Percentiles rank a stretch among this genome's conserved stretches.
Conservation (phyloP, 2,797 vertebrate genomes). For the Nannoperca obscura region DNA sequence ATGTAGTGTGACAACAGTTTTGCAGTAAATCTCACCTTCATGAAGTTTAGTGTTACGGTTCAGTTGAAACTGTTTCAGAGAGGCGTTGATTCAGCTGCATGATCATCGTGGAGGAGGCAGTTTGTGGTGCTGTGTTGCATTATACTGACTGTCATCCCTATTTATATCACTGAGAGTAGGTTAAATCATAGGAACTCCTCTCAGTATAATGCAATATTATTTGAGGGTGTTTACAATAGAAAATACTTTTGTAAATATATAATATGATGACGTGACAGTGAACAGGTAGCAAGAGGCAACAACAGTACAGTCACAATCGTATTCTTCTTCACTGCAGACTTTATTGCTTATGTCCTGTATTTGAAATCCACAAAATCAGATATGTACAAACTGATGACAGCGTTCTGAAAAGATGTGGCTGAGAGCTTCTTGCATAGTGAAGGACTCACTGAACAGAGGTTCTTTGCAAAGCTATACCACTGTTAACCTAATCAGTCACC, state of each 20-base stretch:
- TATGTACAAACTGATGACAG: slow-evolving; percentile 58
- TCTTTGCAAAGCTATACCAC: slow-evolving; percentile 26
- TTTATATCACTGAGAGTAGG: no score
- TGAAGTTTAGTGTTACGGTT: no score
- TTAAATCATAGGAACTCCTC: no score
- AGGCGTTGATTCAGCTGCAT: no score
- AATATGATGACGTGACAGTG: neutral
- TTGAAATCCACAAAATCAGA: slow-evolving; percentile 59
- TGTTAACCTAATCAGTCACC: neutral
- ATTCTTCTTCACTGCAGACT: slow-evolving; percentile 70
- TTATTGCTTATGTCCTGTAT: slow-evolving; percentile 71
- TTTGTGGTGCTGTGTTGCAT: no score
- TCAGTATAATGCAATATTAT: neutral
- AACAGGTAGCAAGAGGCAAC: neutral
- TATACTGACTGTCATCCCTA: no score
- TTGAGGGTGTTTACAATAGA: neutral
- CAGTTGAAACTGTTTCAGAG: no score
- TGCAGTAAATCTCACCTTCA: no score
- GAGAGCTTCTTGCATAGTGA: slow-evolving; percentile 41
- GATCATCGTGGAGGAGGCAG: no score
- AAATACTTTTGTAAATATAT: neutral
- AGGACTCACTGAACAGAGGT: slow-evolving; percentile 21
- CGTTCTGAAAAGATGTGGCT: slow-evolving; percentile 27
- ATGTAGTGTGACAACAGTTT: no score
- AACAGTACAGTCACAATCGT: neutral